Evolutionary conservation across 1,140 invertebrate genomes (phyloP).

Genomic region (Aphelinus certus): DNA sequence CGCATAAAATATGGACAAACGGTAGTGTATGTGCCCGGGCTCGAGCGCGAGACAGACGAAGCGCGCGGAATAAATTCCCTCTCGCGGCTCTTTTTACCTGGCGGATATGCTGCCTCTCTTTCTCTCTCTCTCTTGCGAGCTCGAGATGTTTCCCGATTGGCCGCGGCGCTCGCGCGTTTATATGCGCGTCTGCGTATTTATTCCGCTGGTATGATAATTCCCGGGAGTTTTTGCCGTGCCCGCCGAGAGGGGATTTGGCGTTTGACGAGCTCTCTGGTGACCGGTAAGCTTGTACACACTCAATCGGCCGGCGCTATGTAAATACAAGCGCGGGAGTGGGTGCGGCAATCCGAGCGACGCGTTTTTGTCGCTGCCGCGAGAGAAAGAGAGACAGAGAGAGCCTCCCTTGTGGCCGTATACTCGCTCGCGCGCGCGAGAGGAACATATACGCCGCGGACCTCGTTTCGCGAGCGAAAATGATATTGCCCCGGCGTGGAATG

Average conservation of each 20-base stretch:
- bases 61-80: slow-evolving; percentile 24
- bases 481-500: background rate
- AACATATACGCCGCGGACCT: background rate
- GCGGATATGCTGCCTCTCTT: background rate
- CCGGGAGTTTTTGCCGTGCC: slow-evolving; percentile 10
- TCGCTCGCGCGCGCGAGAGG: no score
- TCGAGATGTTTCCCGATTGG: background rate
- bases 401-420: no score
- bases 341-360: no score
- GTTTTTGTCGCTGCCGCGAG: no score
- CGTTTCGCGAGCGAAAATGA: background rate
- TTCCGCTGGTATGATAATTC: slow-evolving; percentile 21
- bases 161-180: background rate
- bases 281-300: background rate
- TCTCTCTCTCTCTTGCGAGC: no score
- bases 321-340: background rate
- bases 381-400: no score
- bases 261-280: background rate
- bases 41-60: slow-evolving; percentile 8
- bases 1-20: slow-evolving; percentile 35
- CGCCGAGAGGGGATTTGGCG: slow-evolving; percentile 7
- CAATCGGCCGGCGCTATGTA: slow-evolving; percentile 13
- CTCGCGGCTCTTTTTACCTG: slow-evolving; percentile 16
- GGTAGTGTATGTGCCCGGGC: background rate
- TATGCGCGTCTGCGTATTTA: slow-evolving; percentile 9